These are phyloP conservation scores for Crematogaster levior DNA, from an alignment of 2,888 invertebrate species.

Conservation along the genomic window DNA sequence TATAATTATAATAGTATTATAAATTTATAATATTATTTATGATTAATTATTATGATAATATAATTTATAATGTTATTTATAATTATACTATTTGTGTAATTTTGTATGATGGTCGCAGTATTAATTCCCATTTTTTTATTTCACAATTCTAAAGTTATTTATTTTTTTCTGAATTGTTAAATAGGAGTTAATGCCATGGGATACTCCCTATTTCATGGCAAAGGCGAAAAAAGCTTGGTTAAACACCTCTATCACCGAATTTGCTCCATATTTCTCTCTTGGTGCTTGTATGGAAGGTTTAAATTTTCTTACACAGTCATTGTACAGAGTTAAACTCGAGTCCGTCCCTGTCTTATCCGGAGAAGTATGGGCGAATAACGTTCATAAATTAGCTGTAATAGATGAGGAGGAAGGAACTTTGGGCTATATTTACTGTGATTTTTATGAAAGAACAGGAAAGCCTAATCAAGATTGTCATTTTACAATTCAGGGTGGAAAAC, in stretches of 20 bases:
- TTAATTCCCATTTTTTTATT: conserved; percentile 11
- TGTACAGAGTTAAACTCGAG: conserved; percentile 94
- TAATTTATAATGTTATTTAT: conserved; percentile 14
- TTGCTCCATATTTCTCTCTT: conserved; percentile 95
- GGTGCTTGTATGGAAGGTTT: conserved; percentile 99
- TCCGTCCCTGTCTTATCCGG: conserved; percentile 88
- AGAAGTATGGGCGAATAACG: conserved; percentile 95
- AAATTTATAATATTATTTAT: no score
- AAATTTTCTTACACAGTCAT: conserved; percentile 93
- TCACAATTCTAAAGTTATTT: neutral
- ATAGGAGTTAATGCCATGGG: conserved; percentile 89
- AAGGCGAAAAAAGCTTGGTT: conserved; percentile 91
- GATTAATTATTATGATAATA: no score
- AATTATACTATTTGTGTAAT: neutral
- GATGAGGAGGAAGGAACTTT: conserved; percentile 93
- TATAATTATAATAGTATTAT: no score
- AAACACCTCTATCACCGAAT: conserved; percentile 90
- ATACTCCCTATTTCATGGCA: conserved; percentile 94
- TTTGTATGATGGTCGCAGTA: neutral
- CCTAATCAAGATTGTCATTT: conserved; percentile 99
- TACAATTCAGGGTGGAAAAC: conserved; percentile 97
- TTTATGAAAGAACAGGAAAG: conserved; percentile 96
- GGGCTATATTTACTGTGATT: conserved; percentile 98
- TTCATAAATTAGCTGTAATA: conserved; percentile 96
- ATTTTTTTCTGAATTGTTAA: conserved; percentile 13